Evolutionary conservation across 2,888 invertebrate genomes (phyloP).

Genomic region (Hesperia comma): DNA sequence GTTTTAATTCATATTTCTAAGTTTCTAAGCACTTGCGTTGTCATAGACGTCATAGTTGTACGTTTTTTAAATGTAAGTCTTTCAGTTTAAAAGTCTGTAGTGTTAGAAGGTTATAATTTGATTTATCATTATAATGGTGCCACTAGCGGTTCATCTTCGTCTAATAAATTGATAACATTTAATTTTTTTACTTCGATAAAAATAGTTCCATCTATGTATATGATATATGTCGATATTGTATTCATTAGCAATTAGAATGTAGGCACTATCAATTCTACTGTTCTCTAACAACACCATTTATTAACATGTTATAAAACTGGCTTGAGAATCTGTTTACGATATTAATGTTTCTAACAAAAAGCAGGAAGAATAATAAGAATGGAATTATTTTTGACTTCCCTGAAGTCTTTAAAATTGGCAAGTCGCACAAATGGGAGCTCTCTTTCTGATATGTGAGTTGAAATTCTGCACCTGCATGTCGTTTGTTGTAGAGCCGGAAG

Average conservation of each 20-base stretch:
- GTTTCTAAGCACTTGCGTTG: constrained; percentile 5
- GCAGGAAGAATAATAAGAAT: neutral
- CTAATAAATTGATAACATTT: neutral
- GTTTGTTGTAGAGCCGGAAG: neutral
- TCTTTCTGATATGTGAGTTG: neutral
- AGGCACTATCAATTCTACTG: constrained; percentile 4
- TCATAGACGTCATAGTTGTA: neutral
- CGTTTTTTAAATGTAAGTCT: neutral
- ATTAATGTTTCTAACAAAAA: neutral
- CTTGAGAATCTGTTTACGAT: neutral
- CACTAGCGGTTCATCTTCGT: neutral
- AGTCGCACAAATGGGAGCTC: neutral
- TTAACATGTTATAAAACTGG: neutral
- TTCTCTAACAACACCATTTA: neutral
- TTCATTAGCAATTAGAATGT: neutral
- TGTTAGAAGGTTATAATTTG: neutral
- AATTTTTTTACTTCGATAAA: no score
- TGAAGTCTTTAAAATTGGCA: neutral
- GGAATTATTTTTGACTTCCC: neutral
- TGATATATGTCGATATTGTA: neutral
- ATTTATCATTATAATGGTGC: neutral
- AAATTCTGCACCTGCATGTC: neutral
- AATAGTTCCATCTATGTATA: no score
- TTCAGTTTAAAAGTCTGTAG: neutral
- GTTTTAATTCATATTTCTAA: constrained; percentile 20